Conservation (phyloP, 2,888 invertebrate genomes). For the Platynereis dumerilii region DNA sequence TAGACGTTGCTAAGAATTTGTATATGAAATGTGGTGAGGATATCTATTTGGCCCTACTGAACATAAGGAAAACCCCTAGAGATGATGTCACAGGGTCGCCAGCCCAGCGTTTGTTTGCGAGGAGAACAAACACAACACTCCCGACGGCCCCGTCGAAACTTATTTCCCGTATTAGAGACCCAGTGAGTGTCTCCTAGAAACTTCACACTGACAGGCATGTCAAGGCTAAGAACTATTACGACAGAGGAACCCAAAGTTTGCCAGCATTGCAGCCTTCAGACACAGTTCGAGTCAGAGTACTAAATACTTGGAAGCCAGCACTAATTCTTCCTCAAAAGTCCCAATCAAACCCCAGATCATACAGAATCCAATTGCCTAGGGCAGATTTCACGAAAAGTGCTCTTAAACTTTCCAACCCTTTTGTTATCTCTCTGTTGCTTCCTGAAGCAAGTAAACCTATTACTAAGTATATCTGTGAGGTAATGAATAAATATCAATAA, state of each 20-base stretch:
- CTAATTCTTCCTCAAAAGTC: not conserved
- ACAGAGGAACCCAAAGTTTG: not conserved
- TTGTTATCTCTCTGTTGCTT: too few relatives aligned
- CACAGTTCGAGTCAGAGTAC: not conserved
- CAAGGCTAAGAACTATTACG: not conserved
- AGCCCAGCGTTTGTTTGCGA: constrained; percentile 14
- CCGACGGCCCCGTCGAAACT: not conserved
- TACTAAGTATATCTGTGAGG: too few relatives aligned
- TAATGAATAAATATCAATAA: too few relatives aligned
- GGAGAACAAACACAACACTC: not conserved
- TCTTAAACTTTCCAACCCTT: too few relatives aligned
- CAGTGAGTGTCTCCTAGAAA: not conserved
- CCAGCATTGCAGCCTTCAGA: not conserved
- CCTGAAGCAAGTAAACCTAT: too few relatives aligned
- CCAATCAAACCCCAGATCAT: not conserved
- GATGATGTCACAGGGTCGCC: constrained; percentile 26
- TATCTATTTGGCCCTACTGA: constrained; percentile 25
- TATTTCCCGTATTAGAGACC: too few relatives aligned
- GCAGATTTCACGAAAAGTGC: too few relatives aligned
- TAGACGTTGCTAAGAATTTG: constrained; percentile 27
- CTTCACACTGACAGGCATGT: not conserved
- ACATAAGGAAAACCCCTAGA: constrained; percentile 27
- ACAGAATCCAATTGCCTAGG: not conserved
- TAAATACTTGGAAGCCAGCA: not conserved
- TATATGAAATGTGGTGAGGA: constrained; percentile 27